A percentile compares a stretch with the other conserved stretches of the same genome.
Evolutionary conservation across 2,888 invertebrate species (phyloP).

Genomic region (Hydriomena furcata): DNA sequence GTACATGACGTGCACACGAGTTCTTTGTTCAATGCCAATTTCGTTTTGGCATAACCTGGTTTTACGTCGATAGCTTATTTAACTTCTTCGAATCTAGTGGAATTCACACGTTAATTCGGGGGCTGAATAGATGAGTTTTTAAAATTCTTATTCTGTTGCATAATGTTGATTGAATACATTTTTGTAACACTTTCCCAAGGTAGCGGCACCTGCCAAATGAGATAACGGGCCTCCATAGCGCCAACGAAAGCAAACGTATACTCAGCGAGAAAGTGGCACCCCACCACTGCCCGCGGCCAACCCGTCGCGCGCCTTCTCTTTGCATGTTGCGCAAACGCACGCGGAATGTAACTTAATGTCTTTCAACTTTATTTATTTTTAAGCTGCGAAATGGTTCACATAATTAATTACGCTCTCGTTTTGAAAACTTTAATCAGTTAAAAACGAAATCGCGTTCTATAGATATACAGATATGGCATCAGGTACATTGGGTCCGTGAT

Average conservation of each 20-base stretch:
- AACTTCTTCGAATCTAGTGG: neutral
- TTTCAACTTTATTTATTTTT: constrained; percentile 39
- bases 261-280: constrained; percentile 74
- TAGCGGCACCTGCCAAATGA: constrained; percentile 79
- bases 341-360: constrained; percentile 58
- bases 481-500: constrained; percentile 10
- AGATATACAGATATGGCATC: neutral
- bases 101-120: neutral
- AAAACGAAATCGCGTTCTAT: constrained; percentile 5
- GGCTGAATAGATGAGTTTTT: constrained; percentile 2
- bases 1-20: constrained; percentile 41
- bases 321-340: constrained; percentile 74
- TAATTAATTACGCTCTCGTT: constrained; percentile 30
- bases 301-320: constrained; percentile 64
- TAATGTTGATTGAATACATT: constrained; percentile 64
- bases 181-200: constrained; percentile 77
- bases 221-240: constrained; percentile 71
- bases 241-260: constrained; percentile 80
- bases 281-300: constrained; percentile 40
- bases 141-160: constrained; percentile 49
- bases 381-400: constrained; percentile 15
- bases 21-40: constrained; percentile 43
- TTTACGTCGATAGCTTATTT: neutral
- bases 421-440: constrained; percentile 28
- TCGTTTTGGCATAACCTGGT: constrained; percentile 22